These are phyloP conservation scores for Zaprionus africanus DNA, from an alignment of 1,140 invertebrate genomes.

Conservation along the genomic window DNA sequence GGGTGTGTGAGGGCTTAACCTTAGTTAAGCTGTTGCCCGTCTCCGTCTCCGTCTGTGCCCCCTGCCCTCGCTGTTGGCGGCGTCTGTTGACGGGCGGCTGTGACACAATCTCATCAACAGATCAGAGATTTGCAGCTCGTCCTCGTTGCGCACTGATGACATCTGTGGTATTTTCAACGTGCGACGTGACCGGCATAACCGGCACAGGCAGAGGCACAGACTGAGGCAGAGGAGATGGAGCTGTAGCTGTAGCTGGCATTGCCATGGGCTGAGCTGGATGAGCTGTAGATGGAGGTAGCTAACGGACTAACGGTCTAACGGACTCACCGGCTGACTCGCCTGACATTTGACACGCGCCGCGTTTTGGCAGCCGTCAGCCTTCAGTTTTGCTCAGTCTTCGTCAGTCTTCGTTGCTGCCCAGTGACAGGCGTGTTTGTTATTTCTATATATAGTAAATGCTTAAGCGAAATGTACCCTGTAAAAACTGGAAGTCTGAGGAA, in stretches of 20 bases:
- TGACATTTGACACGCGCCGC: constrained; percentile 81
- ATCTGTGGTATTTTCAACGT: constrained; percentile 83
- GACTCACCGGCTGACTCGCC: constrained; percentile 43
- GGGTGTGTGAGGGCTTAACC: constrained; percentile 67
- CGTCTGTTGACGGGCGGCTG: constrained; percentile 65
- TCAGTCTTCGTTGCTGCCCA: constrained; percentile 13
- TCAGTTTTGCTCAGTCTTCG: constrained; percentile 12
- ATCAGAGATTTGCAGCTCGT: constrained; percentile 74
- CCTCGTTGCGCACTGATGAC: constrained; percentile 77
- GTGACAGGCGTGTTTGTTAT: constrained; percentile 40
- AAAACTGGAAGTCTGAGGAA: background rate
- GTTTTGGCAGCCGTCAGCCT: constrained; percentile 55
- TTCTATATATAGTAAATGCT: constrained; percentile 21
- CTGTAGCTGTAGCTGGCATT: background rate
- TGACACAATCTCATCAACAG: constrained; percentile 83
- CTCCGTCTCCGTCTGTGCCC: constrained; percentile 22
- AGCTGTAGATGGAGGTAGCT: background rate
- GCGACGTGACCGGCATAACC: constrained; percentile 80
- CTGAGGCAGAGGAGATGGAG: background rate
- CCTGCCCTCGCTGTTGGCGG: background rate
- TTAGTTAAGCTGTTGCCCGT: constrained; percentile 80
- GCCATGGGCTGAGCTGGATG: no score
- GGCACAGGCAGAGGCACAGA: constrained; percentile 8
- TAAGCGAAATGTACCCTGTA: background rate
- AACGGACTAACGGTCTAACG: constrained; percentile 3